Evolutionary conservation across 2,113 vertebrate species (phyloP).

Genomic region (Triplophysa dalaica): DNA sequence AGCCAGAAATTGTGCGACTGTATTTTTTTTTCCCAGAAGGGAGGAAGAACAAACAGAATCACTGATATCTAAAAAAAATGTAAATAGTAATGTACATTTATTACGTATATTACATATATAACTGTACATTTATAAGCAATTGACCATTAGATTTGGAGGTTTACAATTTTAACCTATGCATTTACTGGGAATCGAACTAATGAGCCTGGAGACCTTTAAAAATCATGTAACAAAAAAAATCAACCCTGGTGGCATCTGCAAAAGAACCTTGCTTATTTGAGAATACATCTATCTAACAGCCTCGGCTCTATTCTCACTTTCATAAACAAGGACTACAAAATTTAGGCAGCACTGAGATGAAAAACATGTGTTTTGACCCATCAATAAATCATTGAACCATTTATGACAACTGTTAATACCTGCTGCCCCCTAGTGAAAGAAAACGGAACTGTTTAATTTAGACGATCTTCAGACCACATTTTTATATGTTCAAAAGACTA

Average conservation of each 20-base stretch:
- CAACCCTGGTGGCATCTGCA: background rate
- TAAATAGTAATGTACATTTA: no score
- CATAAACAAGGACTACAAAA: background rate
- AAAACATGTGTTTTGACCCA: background rate
- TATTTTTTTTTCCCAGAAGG: background rate
- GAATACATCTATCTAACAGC: no score
- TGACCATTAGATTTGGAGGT: no score
- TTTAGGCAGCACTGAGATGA: background rate
- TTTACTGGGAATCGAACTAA: no score
- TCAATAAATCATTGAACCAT: background rate
- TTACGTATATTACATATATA: no score
- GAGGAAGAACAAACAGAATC: background rate
- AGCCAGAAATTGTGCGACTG: background rate
- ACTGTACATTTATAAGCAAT: background rate
- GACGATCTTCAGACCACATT: background rate
- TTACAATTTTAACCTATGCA: no score
- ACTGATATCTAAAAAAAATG: no score
- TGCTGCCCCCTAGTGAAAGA: constrained; percentile 47
- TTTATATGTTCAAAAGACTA: no score
- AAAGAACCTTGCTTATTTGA: background rate
- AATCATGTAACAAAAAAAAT: background rate
- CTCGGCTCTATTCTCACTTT: background rate
- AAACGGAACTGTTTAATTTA: background rate
- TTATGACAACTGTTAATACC: background rate
- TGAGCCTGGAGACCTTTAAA: no score